phyloP scores from a whole-genome alignment of 2,113 vertebrate genomes.

The Bufo bufo region DNA sequence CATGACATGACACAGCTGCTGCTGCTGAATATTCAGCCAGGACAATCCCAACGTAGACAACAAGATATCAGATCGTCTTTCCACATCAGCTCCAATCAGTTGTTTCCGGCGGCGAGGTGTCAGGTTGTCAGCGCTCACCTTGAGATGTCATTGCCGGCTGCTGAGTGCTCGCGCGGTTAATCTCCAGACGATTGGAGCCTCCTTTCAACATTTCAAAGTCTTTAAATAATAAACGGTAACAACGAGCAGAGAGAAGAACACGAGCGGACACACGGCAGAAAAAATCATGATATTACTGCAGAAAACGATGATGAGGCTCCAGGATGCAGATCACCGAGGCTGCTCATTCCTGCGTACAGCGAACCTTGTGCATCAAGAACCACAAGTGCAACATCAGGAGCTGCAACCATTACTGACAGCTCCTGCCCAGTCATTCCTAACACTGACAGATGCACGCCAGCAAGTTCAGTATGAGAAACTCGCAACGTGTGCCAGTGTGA shows the following conservation, averaged over 20 bases:
- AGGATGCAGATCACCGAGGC: too few relatives aligned
- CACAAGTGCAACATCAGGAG: too few relatives aligned
- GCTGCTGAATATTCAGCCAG: too few relatives aligned
- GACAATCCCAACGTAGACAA: too few relatives aligned
- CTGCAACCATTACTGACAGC: too few relatives aligned
- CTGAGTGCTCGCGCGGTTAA: not conserved
- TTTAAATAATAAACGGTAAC: constrained; percentile 30
- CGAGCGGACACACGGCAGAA: not conserved
- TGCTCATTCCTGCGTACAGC: too few relatives aligned
- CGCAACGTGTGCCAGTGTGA: too few relatives aligned
- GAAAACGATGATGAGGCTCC: not conserved
- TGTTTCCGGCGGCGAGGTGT: not conserved
- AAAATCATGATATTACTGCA: constrained; percentile 7
- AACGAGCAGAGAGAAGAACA: not conserved
- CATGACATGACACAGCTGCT: too few relatives aligned
- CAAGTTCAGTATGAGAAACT: too few relatives aligned
- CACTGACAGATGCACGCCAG: too few relatives aligned
- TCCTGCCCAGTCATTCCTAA: too few relatives aligned
- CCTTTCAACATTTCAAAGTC: constrained; percentile 35
- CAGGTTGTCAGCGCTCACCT: constrained; percentile 25
- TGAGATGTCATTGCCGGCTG: constrained; percentile 18
- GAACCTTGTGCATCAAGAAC: too few relatives aligned
- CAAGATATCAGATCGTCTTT: not conserved
- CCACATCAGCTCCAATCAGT: not conserved
- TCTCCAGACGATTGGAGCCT: not conserved